Base-by-base conservation (phyloP, 2,888 invertebrate species). In the Iphiclides podalirius region DNA sequence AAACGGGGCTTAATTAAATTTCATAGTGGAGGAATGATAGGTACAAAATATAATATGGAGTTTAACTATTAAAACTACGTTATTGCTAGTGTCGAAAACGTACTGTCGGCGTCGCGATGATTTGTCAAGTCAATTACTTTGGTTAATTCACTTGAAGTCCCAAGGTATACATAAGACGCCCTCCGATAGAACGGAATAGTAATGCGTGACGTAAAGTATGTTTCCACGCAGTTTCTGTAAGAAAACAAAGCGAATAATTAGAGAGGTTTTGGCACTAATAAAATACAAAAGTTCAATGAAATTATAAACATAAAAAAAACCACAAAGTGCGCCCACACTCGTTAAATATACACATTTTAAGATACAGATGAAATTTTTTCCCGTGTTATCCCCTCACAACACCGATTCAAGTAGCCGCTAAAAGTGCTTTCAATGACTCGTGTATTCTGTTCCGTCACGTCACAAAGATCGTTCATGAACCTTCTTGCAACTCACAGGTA, bases 81-180 rank as follows among this genome's bases (percentile, higher is more conserved):
- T n/a, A n/a, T n/a, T n/a, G n/a, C n/a, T n/a, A n/a, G n/a, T 31
- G 9, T 31, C 12, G 31, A 31, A 4, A 12, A n/a, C 11, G 12
- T 31, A 31, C 3, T n/a, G 11, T 31, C 6, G 31, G 1, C 3
- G 11, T 2, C 4, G n/a, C n/a, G n/a, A n/a, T n/a, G n/a, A n/a
- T n/a, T n/a, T n/a, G n/a, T n/a, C n/a, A n/a, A n/a, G n/a, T n/a
- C n/a, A n/a, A n/a, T n/a, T n/a, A n/a, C n/a, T 26, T 11, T 20
- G 36, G 20, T 11, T 17, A 35, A 37, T 23, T 54, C 90, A 84
- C 72, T 92, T 92, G 90, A 95, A 98, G 79, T 98, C 94, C 97
- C 97, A 98, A 12, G 98, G 98, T 74, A 98, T 94, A 72, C 97
- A 97, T 45, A 97, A 90, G 48, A 95, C 94, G 0, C 98, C 98